Base-by-base conservation (phyloP, 2,113 vertebrate species). In the Hydrolagus affinis region DNA sequence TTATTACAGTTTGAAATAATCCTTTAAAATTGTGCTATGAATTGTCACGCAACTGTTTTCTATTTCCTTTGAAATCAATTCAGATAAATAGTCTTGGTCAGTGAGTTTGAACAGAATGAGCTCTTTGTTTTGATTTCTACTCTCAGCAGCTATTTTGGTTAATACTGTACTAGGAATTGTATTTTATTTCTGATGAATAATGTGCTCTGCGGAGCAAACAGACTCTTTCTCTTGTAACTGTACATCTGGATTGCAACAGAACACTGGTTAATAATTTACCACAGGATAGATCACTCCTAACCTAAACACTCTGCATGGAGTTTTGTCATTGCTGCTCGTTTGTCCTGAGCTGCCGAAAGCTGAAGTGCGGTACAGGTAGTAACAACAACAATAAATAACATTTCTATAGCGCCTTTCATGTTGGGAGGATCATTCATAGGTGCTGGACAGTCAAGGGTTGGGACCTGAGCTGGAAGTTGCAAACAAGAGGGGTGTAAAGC, bases 211-310 rank as follows among this genome's bases (percentile, higher is more conserved):
- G 25, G 25, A 83, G 17, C 17, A 10, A 83, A 83, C 62, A 83
- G 60, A 83, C 14, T 62, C n/a, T 83, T 68, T 83, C 78, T 83
- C 60, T 68, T 30, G 28, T 80, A 25, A 17, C 19, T 28, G 60
- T 83, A 25, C 78, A 83, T 60, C 78, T 83, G 78, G 59, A 66
- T 32, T 32, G 28, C 23, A 15, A 80, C 59, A 80, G 66, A 32
- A 21, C 15, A 10, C 28, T 2, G 0, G 1, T 83, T 44, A 6
- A 44, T 44, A 44, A 44, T 44, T 44, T 44, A 44, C 44, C 44
- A 44, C 44, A 44, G 44, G 2, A 44, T 6, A 44, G 44, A 44
- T 44, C 44, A 44, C 6, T 44, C 44, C 44, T 44, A 44, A 44
- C 6, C 44, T 44, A 44, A 44, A 3, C 44, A 44, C 44, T 44